Conservation (phyloP, 1,140 invertebrate species). For the Drosophila arizonae region DNA sequence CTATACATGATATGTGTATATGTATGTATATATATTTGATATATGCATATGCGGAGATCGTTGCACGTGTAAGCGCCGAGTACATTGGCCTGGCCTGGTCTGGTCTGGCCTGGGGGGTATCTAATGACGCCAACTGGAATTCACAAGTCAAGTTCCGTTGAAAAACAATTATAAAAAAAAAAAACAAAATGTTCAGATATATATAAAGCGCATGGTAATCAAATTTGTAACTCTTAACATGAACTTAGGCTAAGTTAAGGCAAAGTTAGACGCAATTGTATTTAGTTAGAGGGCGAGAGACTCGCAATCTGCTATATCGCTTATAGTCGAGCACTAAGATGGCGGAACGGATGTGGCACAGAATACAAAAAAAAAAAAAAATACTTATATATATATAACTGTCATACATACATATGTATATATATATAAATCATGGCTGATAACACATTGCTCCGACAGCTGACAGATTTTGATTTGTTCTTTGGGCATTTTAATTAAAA, state of each 20-base stretch:
- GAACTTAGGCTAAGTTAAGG: slow-evolving; percentile 5
- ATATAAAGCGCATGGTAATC: slow-evolving; percentile 51
- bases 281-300: slow-evolving; percentile 8
- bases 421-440: slow-evolving; percentile 66
- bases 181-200: background rate
- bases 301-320: slow-evolving; percentile 47
- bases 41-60: background rate
- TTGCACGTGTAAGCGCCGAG: slow-evolving; percentile 38
- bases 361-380: slow-evolving; percentile 33
- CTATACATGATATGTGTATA: background rate
- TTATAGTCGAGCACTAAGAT: slow-evolving; percentile 43
- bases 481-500: slow-evolving; percentile 65
- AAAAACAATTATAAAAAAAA: slow-evolving; percentile 21
- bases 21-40: background rate
- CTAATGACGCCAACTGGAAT: slow-evolving; percentile 52
- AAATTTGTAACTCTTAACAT: slow-evolving; percentile 8
- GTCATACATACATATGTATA: slow-evolving; percentile 40
- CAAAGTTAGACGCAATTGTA: slow-evolving; percentile 12
- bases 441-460: slow-evolving; percentile 43
- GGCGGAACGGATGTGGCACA: slow-evolving; percentile 74
- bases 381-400: slow-evolving; percentile 25
- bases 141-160: slow-evolving; percentile 55
- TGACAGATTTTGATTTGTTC: slow-evolving; percentile 40
- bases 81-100: slow-evolving; percentile 56
- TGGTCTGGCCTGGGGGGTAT: slow-evolving; percentile 23